Base-by-base conservation (phyloP, 2,797 vertebrate genomes). In the Synaphobranchus kaupii region DNA sequence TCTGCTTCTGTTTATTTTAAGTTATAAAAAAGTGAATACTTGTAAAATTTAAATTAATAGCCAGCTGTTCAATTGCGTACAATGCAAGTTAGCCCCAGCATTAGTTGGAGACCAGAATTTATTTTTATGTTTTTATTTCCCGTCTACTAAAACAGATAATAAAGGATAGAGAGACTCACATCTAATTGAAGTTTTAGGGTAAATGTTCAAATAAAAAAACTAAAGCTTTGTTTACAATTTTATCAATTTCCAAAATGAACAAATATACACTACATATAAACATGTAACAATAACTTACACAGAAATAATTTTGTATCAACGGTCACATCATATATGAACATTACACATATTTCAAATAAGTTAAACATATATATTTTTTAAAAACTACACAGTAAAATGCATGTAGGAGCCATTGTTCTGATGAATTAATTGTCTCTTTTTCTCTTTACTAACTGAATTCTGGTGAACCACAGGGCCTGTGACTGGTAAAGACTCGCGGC, bases 401-500 rank as follows among this genome's bases (percentile, higher is more conserved):
- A 52, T 50, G 3, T 3, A 50, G 34, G 34, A 76, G 71, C 80
- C 44, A 39, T 17, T 44, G 22, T 44, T 47, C 39, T 25, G 13
- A 15, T 44, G 25, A 12, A 10, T 48, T 76, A 31, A 15, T 28
- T 17, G 20, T 84, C 25, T 58, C 12, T 28, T 52, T 81, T 54
- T 12, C 81, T 85, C n/a, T 9, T 25, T 47, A 85, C 71, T 56
- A 56, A 85, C 34, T n/a, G 28, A 44, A 87, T 44, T 85, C 39
- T 71, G 50, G 84, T 58, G 56, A 88, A 56, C 63, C 34, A 85
- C 78, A 87, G 84, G 87, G 83, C 44, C 73, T 54, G n/a, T 52
- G 86, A 60, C 68, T 76, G 52, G 82, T 60, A 88, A 48, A 89
- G 47, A 87, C 78, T 80, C 54, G 78, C 80, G 60, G 80, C 84